Percentiles rank a stretch among this genome's conserved stretches.
Evolutionary conservation across 2,888 invertebrate genomes (phyloP).

Genomic region (Pharmacophagus antenor): DNA sequence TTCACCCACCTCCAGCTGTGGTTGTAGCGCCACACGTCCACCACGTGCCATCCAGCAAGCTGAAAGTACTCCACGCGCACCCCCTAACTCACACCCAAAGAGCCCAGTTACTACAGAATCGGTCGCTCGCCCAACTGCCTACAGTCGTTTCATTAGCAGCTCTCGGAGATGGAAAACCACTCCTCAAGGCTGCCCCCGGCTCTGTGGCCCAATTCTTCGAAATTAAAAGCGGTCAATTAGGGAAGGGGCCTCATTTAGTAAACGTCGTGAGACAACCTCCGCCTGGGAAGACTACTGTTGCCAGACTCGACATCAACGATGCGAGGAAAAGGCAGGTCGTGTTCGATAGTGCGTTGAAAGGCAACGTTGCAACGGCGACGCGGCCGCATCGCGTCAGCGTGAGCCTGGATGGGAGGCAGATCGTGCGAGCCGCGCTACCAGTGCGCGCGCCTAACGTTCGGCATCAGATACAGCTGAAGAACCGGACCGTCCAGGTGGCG

Average conservation of each 20-base stretch:
- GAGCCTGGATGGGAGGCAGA: constrained; percentile 56
- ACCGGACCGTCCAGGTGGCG: constrained; percentile 49
- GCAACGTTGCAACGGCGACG: constrained; percentile 40
- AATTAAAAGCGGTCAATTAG: constrained; percentile 64
- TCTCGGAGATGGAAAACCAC: constrained; percentile 50
- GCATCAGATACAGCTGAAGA: constrained; percentile 62
- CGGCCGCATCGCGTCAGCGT: constrained; percentile 51
- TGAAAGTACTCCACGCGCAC: constrained; percentile 67
- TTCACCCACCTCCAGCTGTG: constrained; percentile 41
- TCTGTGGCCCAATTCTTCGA: constrained; percentile 68
- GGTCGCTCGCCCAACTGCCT: constrained; percentile 48
- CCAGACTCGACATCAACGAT: constrained; percentile 51
- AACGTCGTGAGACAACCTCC: constrained; percentile 67
- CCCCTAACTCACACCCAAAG: constrained; percentile 61
- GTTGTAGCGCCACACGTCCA: constrained; percentile 54
- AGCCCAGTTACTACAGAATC: constrained; percentile 56
- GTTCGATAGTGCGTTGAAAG: constrained; percentile 45
- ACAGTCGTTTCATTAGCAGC: constrained; percentile 64
- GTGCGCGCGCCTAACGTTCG: constrained; percentile 47
- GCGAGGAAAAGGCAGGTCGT: constrained; percentile 53
- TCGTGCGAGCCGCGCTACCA: constrained; percentile 49
- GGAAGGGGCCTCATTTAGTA: constrained; percentile 66
- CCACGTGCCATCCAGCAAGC: constrained; percentile 57
- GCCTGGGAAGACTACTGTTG: constrained; percentile 53
- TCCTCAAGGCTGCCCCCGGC: constrained; percentile 59